These are phyloP conservation scores for Lysandra coridon DNA, from an alignment of 2,888 invertebrate genomes.

Conservation along the genomic window DNA sequence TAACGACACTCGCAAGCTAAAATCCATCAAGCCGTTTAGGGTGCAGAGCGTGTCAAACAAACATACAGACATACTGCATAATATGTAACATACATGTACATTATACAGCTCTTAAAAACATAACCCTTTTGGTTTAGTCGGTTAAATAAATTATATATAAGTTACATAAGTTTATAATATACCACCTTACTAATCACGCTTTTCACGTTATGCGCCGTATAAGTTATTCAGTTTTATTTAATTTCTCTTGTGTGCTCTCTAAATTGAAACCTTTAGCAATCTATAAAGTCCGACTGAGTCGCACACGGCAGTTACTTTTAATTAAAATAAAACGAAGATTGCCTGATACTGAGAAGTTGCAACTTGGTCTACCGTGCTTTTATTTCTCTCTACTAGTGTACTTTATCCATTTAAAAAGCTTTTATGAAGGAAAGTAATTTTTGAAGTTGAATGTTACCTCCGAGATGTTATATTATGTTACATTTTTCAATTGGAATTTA, in stretches of 20 bases:
- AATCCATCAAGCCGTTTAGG: too few species aligned
- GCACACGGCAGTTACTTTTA: conserved; percentile 13
- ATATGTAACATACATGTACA: too few species aligned
- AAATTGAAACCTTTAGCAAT: conserved; percentile 9
- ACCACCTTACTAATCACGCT: background rate
- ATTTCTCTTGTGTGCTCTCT: conserved; percentile 12
- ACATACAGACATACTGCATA: too few species aligned
- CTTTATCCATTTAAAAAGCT: conserved; percentile 1
- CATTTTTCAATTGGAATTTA: background rate
- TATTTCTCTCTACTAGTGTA: background rate
- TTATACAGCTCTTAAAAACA: background rate
- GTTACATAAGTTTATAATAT: background rate
- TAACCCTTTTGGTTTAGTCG: background rate
- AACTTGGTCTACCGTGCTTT: background rate
- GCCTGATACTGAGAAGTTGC: conserved; percentile 13
- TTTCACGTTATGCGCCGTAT: background rate
- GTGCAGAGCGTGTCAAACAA: too few species aligned
- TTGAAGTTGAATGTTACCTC: background rate
- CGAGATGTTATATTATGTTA: background rate
- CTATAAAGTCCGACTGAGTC: background rate
- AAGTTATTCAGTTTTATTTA: background rate
- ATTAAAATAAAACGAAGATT: conserved; percentile 25
- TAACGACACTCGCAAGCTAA: too few species aligned
- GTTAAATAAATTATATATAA: background rate
- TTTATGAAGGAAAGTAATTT: background rate